Evolutionary conservation across 2,797 vertebrate genomes (phyloP).

Genomic region (Pempheris klunzingeri): DNA sequence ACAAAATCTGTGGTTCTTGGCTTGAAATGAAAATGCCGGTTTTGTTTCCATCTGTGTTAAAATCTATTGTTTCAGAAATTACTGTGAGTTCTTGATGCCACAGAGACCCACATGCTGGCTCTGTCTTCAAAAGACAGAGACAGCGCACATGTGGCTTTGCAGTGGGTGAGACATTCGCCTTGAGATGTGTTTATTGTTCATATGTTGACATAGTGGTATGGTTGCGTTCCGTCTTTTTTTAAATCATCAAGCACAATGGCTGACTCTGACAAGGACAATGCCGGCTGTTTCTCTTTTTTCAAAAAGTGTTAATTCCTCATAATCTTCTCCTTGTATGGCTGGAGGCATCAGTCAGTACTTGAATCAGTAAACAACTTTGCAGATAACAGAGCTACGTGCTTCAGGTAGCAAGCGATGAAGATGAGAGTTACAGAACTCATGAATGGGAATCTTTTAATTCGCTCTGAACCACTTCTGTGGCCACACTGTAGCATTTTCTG

Average conservation of each 20-base stretch:
- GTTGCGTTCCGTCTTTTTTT: conserved; percentile 16
- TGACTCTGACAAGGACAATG: conserved; percentile 42
- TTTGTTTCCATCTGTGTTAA: not conserved
- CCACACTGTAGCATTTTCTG: not conserved
- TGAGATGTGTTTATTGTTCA: not conserved
- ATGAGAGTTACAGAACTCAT: conserved; percentile 35
- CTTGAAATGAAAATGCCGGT: not conserved
- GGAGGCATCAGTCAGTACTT: conserved; percentile 40
- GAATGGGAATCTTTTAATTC: conserved; percentile 30
- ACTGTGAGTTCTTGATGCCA: not conserved
- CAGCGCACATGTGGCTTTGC: not conserved
- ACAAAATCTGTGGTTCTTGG: not conserved
- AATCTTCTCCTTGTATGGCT: conserved; percentile 48
- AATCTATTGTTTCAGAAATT: not conserved
- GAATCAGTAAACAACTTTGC: conserved; percentile 52
- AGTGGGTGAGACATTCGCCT: not conserved
- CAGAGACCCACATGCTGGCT: not conserved
- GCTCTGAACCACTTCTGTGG: conserved; percentile 17
- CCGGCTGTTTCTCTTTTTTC: conserved; percentile 5
- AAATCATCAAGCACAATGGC: not conserved
- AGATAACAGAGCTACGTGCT: conserved; percentile 43
- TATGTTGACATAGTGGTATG: not conserved
- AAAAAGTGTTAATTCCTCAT: conserved; percentile 53
- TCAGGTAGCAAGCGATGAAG: conserved; percentile 43
- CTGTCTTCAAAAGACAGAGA: not conserved